Base-by-base conservation (phyloP, 2,113 vertebrate genomes). In the Elephas maximus region DNA sequence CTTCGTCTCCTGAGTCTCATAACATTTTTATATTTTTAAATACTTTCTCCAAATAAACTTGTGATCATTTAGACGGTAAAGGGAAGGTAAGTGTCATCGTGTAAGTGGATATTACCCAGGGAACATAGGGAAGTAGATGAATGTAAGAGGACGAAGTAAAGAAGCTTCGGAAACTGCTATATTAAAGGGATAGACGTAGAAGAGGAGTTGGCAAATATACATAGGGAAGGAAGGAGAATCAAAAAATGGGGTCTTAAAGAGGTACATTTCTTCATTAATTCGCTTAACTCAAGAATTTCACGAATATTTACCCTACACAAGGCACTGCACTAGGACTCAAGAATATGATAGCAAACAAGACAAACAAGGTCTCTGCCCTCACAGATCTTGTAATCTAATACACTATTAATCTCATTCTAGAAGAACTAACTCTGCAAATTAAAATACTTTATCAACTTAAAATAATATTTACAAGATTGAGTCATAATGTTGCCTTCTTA, bases 401-500 rank as follows among this genome's bases (percentile, higher is more conserved):
- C 18, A 85, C 91, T 57, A 69, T 33, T 76, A 74, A 83, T 33
- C 69, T 95, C 45, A 81, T 7, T 92, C n/a, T 44, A 65, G 53
- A 57, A 57, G 53, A 57, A 93, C 45, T 87, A 74, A 94, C 37
- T 81, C 78, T 73, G 53, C 24, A 81, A 93, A 88, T 69, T 87
- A 48, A 90, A 92, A 30, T 51, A 65, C 20, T 86, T 82, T 84
- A 57, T 79, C 21, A 65, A 30, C 53, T 90, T 91, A n/a, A 92
- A 88, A 91, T 67, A 48, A 86, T 0, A 79, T 24, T 84, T 89
- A 69, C 2, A 62, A 90, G 20, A 87, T 44, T 81, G 90, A 65
- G 48, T 26, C 41, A 81, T 44, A 87, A 77, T 10, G 5, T 53
- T 71, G 86, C 37, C n/a, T 45, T n/a, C 4, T 74, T 48, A 78